These are phyloP conservation scores for Chloroclystis v-ata DNA, from an alignment of 2,888 invertebrate genomes.

Conservation along the genomic window DNA sequence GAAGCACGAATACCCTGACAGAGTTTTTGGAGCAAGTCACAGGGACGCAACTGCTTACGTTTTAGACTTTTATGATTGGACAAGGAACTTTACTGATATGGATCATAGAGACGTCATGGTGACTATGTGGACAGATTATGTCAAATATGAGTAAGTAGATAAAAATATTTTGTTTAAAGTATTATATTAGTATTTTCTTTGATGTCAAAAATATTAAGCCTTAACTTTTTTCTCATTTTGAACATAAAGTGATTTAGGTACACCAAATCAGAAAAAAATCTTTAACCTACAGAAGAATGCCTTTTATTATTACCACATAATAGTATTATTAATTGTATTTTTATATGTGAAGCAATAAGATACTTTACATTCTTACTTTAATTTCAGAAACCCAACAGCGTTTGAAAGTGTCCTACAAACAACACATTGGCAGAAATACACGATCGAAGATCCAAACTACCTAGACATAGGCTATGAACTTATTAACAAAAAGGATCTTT, in stretches of 20 bases:
- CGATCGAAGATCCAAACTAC: constrained; percentile 48
- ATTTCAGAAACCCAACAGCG: constrained; percentile 62
- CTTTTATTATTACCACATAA: no score
- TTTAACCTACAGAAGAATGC: no score
- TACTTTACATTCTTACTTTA: background rate
- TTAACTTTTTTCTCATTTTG: no score
- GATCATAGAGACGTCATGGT: constrained; percentile 60
- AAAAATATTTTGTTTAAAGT: background rate
- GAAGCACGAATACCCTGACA: constrained; percentile 56
- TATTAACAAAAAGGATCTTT: constrained; percentile 47
- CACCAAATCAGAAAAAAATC: no score
- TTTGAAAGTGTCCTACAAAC: constrained; percentile 54
- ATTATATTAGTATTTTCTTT: background rate
- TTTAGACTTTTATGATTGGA: constrained; percentile 56
- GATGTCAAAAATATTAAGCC: no score
- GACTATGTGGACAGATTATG: constrained; percentile 65
- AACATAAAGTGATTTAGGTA: no score
- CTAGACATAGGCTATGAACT: constrained; percentile 51
- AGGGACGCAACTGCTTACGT: constrained; percentile 65
- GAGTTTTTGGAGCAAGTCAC: constrained; percentile 61
- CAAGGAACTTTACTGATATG: constrained; percentile 50
- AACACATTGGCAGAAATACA: constrained; percentile 54
- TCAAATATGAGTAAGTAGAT: constrained; percentile 57
- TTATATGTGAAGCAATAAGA: no score
- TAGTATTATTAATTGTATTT: no score